A percentile compares a stretch with the other conserved stretches of the same genome.
Conservation (phyloP, 2,888 invertebrate species). For the Desoria tigrina region DNA sequence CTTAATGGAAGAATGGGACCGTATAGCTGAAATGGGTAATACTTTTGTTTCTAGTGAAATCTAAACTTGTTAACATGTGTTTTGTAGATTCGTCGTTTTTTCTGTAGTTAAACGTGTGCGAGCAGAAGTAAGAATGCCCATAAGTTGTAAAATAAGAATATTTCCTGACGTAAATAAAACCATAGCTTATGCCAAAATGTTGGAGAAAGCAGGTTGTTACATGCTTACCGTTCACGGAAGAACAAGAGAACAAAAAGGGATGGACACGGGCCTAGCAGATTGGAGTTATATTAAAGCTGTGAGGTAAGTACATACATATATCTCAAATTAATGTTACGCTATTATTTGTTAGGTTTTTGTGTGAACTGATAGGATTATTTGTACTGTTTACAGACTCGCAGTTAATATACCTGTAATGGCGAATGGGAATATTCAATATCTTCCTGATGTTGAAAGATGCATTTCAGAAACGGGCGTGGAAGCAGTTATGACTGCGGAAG, state of each 20-base stretch:
- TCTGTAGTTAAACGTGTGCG: conserved; percentile 69
- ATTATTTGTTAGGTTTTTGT: too few species aligned
- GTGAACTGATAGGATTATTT: conserved; percentile 2
- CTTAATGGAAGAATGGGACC: conserved; percentile 92
- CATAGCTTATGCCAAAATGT: conserved; percentile 87
- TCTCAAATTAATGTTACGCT: too few species aligned
- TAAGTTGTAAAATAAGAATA: conserved; percentile 95
- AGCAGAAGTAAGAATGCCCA: conserved; percentile 74
- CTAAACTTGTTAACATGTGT: neutral
- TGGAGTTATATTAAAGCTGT: conserved; percentile 92
- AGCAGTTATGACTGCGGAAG: conserved; percentile 91
- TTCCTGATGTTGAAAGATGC: conserved; percentile 80
- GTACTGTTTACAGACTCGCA: conserved; percentile 65
- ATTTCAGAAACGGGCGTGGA: conserved; percentile 79
- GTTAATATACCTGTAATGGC: conserved; percentile 92
- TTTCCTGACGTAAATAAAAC: conserved; percentile 84
- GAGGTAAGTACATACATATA: conserved; percentile 64
- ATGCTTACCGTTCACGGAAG: conserved; percentile 94
- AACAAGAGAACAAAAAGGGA: conserved; percentile 94
- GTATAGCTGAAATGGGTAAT: conserved; percentile 78
- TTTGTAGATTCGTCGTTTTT: conserved; percentile 15
- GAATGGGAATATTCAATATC: conserved; percentile 94
- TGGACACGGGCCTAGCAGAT: conserved; percentile 87
- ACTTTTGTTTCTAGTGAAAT: neutral
- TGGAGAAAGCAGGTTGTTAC: conserved; percentile 89